phyloP scores from a whole-genome alignment of 1,140 invertebrate genomes.

The Rhopalosiphum maidis region DNA sequence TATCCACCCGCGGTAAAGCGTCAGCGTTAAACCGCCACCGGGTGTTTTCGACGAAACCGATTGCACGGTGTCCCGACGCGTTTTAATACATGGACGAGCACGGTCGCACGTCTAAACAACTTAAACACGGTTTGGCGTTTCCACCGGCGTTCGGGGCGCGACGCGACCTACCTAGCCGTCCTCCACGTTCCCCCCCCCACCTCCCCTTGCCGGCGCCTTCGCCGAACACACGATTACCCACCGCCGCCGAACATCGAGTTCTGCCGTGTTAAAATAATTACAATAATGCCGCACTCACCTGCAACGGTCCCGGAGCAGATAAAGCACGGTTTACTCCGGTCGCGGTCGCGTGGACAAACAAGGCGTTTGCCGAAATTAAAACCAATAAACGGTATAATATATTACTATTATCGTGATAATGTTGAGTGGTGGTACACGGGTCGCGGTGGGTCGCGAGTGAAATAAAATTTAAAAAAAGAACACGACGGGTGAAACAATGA shows the following conservation, averaged over 20 bases:
- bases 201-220: too few relatives aligned
- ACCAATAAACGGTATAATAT: slow-evolving; percentile 18
- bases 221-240: not conserved
- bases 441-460: not conserved
- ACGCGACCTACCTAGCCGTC: not conserved
- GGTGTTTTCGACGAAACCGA: not conserved
- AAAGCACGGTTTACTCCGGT: slow-evolving; percentile 15
- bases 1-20: not conserved
- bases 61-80: not conserved
- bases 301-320: slow-evolving; percentile 3
- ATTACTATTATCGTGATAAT: not conserved
- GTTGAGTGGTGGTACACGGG: not conserved
- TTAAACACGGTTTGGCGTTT: not conserved
- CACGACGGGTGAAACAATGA: too few relatives aligned
- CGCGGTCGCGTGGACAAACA: slow-evolving; percentile 21
- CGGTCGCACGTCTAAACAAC: slow-evolving; percentile 1
- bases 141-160: not conserved
- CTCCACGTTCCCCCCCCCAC: too few relatives aligned
- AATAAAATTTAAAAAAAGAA: not conserved
- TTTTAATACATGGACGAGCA: slow-evolving; percentile 9
- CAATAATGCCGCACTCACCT: not conserved
- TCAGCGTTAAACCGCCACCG: not conserved
- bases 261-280: not conserved
- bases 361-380: slow-evolving; percentile 29
- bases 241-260: not conserved